Percentiles rank a stretch among this genome's conserved stretches.
phyloP scores from a whole-genome alignment of 1,140 invertebrate species.

The Calliphora vicina region DNA sequence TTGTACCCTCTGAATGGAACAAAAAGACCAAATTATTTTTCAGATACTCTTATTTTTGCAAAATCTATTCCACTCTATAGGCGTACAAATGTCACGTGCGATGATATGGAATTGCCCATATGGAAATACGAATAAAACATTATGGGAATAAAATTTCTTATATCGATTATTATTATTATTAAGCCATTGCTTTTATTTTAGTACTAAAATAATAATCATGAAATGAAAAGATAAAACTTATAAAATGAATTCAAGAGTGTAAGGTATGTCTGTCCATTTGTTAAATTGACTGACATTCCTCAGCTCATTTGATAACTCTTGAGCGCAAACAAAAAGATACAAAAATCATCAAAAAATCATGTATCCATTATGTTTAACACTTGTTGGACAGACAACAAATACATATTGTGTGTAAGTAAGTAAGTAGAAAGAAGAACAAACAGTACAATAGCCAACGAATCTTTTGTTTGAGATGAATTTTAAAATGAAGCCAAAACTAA shows the following conservation, averaged over 20 bases:
- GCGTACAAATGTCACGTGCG: no score
- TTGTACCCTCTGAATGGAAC: no score
- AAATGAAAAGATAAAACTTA: no score
- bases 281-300: neutral
- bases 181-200: neutral
- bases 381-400: neutral
- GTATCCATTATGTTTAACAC: slow-evolving; percentile 31
- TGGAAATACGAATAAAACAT: neutral
- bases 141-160: neutral
- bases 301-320: neutral
- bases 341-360: slow-evolving; percentile 13
- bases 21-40: no score
- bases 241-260: neutral
- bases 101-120: no score
- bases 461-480: neutral
- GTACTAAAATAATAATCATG: no score
- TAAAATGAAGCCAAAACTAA: neutral
- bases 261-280: neutral
- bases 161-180: neutral
- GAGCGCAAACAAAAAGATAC: neutral
- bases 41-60: no score
- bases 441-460: slow-evolving; percentile 7
- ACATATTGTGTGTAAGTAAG: no score
- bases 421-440: neutral
- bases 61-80: no score